phyloP scores from a whole-genome alignment of 2,797 vertebrate species.

The Notolabrus celidotus region DNA sequence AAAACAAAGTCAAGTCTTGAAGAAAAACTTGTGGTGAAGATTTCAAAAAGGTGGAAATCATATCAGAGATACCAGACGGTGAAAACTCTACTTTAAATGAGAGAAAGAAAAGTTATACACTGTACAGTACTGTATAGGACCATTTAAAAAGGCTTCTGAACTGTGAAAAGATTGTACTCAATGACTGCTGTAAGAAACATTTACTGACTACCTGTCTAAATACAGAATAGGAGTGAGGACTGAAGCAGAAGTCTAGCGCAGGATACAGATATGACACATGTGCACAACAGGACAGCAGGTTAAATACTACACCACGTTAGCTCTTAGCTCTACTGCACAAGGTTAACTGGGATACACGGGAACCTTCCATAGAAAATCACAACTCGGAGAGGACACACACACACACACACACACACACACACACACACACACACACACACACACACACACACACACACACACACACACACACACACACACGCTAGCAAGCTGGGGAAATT shows the following conservation, averaged over 20 bases:
- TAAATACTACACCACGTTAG: constrained; percentile 75
- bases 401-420: too few species aligned
- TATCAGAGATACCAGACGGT: constrained; percentile 26
- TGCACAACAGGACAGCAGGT: constrained; percentile 74
- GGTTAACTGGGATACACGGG: constrained; percentile 67
- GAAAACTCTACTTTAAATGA: constrained; percentile 32
- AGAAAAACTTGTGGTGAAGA: constrained; percentile 32
- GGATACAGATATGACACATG: constrained; percentile 70
- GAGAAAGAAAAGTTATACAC: constrained; percentile 30
- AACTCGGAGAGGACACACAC: constrained; percentile 64
- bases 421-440: too few species aligned
- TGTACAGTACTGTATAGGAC: constrained; percentile 43
- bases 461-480: too few species aligned
- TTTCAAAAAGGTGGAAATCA: constrained; percentile 28
- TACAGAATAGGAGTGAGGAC: constrained; percentile 69
- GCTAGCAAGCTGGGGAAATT: constrained; percentile 7
- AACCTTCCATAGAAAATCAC: constrained; percentile 59
- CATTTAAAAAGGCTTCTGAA: constrained; percentile 48
- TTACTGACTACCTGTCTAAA: constrained; percentile 67
- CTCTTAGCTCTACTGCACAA: constrained; percentile 77
- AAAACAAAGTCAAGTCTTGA: constrained; percentile 11
- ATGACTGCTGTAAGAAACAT: constrained; percentile 66
- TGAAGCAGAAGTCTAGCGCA: constrained; percentile 62
- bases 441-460: too few species aligned
- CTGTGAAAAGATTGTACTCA: constrained; percentile 58